Base-by-base conservation (phyloP, 35 echinoderm and acorn worm species). In the Hemicentrotus pulcherrimus region DNA sequence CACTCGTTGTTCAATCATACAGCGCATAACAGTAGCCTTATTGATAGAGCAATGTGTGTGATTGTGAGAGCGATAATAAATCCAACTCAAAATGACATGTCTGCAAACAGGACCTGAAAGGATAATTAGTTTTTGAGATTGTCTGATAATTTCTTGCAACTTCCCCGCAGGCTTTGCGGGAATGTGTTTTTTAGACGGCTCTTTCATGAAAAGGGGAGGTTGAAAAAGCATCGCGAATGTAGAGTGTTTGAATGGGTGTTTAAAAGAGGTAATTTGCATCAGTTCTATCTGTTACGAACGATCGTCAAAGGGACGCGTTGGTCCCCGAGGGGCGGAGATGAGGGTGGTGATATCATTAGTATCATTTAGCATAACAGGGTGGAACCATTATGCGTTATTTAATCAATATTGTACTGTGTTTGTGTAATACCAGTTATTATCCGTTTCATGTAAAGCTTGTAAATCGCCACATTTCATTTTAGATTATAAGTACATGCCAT, bases 101-200 rank as follows among this genome's bases (percentile, higher is more conserved):
- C 32, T 47, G 46, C 32, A 90, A 90, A 90, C 88, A 90, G 19
- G 31, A 47, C 32, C 30, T 47, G 88, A 90, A 90, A 45, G 32
- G 24, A 90, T 46, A 90, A 90, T 90, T 90, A 90, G 88, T 90
- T 90, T 47, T 47, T 47, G 12, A 45, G 88, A 90, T 90, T 90
- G 46, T 30, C 46, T 47, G 88, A 41, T 90, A 90, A 90, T 90
- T 90, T 90, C 46, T 33, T 30, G 32, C 9, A 30, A 33, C 32
- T 47, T 90, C n/a, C 32, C 88, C 9, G 86, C 32, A 32, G 88
- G 88, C 46, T 28, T 32, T 22, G 65, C 65, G 65, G 65, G 65
- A 6, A 78, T 78, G 19, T 78, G 4, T n/a, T 59, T 11, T 59
- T 59, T 59, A 59, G 6, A 12, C 16, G 65, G 28, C 65, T n/a